Base-by-base conservation (phyloP, 2,888 invertebrate species). In the Dexiosoma caninum region DNA sequence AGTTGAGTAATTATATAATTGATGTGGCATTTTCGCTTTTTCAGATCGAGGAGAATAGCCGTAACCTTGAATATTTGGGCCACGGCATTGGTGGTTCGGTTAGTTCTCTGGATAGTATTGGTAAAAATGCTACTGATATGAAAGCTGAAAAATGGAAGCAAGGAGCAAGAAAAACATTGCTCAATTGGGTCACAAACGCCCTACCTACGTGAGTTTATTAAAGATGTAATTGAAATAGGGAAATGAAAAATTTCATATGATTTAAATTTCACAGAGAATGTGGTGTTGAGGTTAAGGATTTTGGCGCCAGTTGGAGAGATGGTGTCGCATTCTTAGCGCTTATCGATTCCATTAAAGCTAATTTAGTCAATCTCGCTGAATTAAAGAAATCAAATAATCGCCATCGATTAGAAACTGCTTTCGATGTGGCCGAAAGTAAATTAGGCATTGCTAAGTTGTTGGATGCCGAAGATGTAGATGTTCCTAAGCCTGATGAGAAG, bases 381-480 rank as follows among this genome's bases (percentile, higher is more conserved):
- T 93, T 98, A 91, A 92, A 94, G 84, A 92, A 93, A 85, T 64
- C 93, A 80, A 94, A 95, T 57, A 98, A 98, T 89, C 92, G 94
- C 84, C 93, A 94, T 83, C 94, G 98, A 82, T 91, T 98, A 83
- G 96, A 98, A 89, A 96, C 96, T 35, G 98, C 98, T 53, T 98
- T 98, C 91, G 94, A 95, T 87, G 94, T 97, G 32, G 98, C 98
- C 21, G 98, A 98, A 91, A 92, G 92, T 70, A 95, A 97, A 87
- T 91, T 98, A 42, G 98, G 98, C 78, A 98, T 98, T 86, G 95
- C 97, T 21, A 93, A 96, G 85, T 92, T 98, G 10, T 91, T 98
- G 69, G 98, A 98, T 89, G 96, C 98, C 3, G 98, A 98, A 91
- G 98, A 98, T 90, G 97, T 98, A 62, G 98, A 98, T 90, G 97